Percentiles rank a stretch among this genome's conserved stretches.
Evolutionary conservation across 2,113 vertebrate species (phyloP).

Genomic region (Oceanodroma tethys): DNA sequence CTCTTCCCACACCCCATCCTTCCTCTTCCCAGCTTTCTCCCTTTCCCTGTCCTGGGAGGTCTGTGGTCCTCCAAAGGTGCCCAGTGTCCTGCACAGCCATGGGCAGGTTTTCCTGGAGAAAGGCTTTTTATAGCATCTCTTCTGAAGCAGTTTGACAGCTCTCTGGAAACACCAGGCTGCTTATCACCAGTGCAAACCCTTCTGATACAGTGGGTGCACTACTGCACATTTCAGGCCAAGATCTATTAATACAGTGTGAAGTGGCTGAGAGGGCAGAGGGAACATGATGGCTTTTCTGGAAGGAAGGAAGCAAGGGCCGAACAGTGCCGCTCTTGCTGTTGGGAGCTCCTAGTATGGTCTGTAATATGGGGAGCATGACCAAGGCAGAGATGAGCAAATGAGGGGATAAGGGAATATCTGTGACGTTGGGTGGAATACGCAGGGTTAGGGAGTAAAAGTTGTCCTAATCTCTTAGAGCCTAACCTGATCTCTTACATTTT

Average conservation of each 20-base stretch:
- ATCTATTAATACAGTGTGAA: neutral
- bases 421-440: neutral
- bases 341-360: neutral
- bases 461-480: neutral
- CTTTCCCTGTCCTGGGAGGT: neutral
- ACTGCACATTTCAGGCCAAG: neutral
- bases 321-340: accelerated
- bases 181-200: neutral
- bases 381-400: neutral
- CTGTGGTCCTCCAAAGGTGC: neutral
- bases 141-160: neutral
- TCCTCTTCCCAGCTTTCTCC: neutral
- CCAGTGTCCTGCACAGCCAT: neutral
- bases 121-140: neutral
- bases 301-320: neutral
- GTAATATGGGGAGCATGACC: neutral
- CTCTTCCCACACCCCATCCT: neutral
- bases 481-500: neutral
- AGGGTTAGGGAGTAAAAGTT: neutral
- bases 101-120: neutral
- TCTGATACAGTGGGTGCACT: neutral
- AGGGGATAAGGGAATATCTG: neutral
- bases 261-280: neutral
- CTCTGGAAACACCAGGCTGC: neutral
- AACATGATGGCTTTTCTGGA: neutral